These are phyloP conservation scores for Seriola quinqueradiata DNA, from an alignment of 2,113 vertebrate genomes.

Conservation along the genomic window DNA sequence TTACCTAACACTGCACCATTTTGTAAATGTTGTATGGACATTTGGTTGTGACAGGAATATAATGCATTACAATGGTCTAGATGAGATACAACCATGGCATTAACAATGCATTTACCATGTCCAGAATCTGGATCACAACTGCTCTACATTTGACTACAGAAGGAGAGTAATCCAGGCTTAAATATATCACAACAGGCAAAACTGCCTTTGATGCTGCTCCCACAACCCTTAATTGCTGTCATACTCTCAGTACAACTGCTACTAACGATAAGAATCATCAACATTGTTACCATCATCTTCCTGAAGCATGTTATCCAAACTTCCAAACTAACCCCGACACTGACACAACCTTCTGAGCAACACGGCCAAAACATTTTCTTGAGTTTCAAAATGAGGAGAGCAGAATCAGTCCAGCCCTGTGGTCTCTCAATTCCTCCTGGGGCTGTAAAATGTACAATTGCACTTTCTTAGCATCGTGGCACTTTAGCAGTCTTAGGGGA, in stretches of 20 bases:
- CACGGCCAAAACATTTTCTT: not conserved
- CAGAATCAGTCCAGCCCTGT: not conserved
- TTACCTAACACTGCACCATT: not conserved
- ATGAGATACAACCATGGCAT: not conserved
- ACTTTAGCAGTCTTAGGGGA: slow-evolving; percentile 18
- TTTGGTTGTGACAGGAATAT: not conserved
- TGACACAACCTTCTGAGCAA: not conserved
- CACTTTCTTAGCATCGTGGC: slow-evolving; percentile 8
- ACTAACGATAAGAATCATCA: not conserved
- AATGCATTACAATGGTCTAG: not conserved
- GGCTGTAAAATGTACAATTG: slow-evolving; percentile 33
- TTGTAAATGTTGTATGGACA: not conserved
- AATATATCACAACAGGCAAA: no score
- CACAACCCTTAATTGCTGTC: not conserved
- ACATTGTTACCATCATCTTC: slow-evolving; percentile 3
- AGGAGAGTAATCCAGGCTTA: no score
- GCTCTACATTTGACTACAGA: not conserved
- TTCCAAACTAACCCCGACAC: not conserved
- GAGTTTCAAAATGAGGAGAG: slow-evolving; percentile 16
- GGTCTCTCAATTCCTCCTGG: slow-evolving; percentile 8
- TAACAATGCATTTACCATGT: not conserved
- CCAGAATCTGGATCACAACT: not conserved
- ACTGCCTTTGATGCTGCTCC: not conserved
- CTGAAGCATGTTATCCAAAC: slow-evolving; percentile 15
- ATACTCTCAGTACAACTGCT: not conserved